These are phyloP conservation scores for Microhierax caerulescens DNA, from an alignment of 2,797 vertebrate species.

Conservation along the genomic window DNA sequence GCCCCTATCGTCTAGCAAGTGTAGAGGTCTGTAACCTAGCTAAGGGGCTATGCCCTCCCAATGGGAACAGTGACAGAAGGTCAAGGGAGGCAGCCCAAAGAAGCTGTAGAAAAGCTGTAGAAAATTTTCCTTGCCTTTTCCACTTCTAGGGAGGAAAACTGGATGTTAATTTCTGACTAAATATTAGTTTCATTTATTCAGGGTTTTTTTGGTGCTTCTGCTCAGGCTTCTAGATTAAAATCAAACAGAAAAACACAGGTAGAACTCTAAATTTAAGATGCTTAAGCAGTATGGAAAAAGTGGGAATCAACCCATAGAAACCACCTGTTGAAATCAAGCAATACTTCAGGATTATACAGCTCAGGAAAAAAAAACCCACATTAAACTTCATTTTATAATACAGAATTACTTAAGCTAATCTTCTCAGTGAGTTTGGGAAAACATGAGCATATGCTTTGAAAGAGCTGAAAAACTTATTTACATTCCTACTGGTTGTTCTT, in stretches of 20 bases:
- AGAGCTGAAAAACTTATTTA: neutral
- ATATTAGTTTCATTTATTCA: neutral
- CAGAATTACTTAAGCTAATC: neutral
- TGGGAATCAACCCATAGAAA: neutral
- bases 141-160: neutral
- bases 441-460: neutral
- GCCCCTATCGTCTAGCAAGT: neutral
- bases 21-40: neutral
- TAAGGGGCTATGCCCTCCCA: neutral
- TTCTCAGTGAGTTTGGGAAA: neutral
- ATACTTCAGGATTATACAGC: neutral
- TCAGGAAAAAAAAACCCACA: neutral
- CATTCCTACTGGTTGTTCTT: neutral
- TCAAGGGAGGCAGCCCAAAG: neutral
- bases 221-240: neutral
- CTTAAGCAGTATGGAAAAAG: neutral
- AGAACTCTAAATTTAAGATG: neutral
- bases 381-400: neutral
- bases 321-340: neutral
- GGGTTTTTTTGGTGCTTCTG: neutral
- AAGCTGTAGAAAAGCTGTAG: neutral
- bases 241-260: neutral
- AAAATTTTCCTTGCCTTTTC: neutral
- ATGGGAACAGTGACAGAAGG: neutral
- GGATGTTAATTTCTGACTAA: neutral